Evolutionary conservation across 1,140 invertebrate genomes (phyloP), one percentile per base, ranked within the genome.

Genomic region (Dreissena rostriformis): DNA sequence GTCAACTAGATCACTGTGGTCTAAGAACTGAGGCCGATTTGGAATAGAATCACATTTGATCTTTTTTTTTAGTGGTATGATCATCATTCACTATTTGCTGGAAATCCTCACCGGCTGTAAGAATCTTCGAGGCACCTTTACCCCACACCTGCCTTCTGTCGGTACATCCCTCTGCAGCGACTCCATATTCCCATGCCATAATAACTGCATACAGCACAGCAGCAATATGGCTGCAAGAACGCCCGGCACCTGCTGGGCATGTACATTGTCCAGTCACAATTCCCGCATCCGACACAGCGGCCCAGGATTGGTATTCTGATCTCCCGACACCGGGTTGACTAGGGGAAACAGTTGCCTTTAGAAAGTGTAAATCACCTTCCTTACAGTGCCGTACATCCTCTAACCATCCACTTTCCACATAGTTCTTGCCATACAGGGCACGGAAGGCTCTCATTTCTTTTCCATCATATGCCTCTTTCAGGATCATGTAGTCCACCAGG

Each of bases 191-290:
- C 66, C 51, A 80, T 29, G 78, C 78, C 66, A 80, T 70, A 22
- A 72, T 29, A 5, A 80, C 24, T 52, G 83, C 67, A 72, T 84
- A 86, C 28, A 86, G 5, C 17, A 86, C 17, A 4, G 85, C 85
- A 67, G 86, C 85, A 29, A 86, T 74, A 61, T 86, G 77, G 53
- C 81, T 86, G 63, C 82, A 88, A 19, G 76, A 17, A 51, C 86
- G 70, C 7, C 78, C 82, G n/a, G 84, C 22, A 52, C 85, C 77
- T 53, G 87, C 85, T 51, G 78, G 86, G 66, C 87, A 85, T 17
- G 72, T 86, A 65, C 85, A 88, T n/a, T 71, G 67, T 51, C 68
- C 85, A 28, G 68, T 73, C 53, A 19, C 39, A 24, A 73, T 68
- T 15, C 15, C 17, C 12, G 28, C 24, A 28, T 26, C n/a, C n/a